Conservation (phyloP, 2,113 vertebrate species). For the Tonatia bakeri region DNA sequence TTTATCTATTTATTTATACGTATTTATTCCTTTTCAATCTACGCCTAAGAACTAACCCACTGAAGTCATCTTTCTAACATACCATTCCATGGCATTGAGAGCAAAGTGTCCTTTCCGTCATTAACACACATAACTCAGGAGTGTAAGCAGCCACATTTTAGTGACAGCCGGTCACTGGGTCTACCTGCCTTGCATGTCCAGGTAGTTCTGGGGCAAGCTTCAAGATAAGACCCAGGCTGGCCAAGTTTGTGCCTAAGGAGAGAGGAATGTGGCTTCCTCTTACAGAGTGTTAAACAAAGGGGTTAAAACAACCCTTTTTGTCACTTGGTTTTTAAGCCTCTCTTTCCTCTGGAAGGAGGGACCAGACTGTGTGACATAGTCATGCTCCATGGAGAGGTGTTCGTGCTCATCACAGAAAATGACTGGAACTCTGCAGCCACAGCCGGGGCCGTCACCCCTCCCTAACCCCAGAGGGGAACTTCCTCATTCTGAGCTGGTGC, state of each 20-base stretch:
- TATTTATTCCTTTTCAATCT: background rate
- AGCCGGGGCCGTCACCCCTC: no score
- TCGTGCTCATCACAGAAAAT: background rate
- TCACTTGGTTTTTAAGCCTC: background rate
- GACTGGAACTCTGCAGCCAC: rapidly evolving
- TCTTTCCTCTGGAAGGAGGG: background rate
- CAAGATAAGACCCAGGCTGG: background rate
- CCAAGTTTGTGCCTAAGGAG: rapidly evolving
- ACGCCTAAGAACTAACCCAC: background rate
- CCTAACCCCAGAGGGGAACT: no score
- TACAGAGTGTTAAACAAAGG: background rate
- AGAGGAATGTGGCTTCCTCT: background rate
- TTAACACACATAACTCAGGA: background rate
- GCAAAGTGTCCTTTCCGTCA: background rate
- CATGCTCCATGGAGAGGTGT: background rate
- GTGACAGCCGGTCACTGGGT: background rate
- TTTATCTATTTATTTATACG: background rate
- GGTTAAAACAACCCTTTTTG: background rate
- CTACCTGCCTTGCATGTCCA: rapidly evolving
- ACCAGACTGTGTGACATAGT: background rate
- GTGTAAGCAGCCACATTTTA: background rate
- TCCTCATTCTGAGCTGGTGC: background rate
- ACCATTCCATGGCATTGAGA: background rate
- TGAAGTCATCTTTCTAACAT: background rate
- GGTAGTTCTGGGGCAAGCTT: background rate